A percentile compares a stretch with the other conserved stretches of the same genome.
Conservation (phyloP, 2,888 invertebrate genomes). For the Drosophila formosana region DNA sequence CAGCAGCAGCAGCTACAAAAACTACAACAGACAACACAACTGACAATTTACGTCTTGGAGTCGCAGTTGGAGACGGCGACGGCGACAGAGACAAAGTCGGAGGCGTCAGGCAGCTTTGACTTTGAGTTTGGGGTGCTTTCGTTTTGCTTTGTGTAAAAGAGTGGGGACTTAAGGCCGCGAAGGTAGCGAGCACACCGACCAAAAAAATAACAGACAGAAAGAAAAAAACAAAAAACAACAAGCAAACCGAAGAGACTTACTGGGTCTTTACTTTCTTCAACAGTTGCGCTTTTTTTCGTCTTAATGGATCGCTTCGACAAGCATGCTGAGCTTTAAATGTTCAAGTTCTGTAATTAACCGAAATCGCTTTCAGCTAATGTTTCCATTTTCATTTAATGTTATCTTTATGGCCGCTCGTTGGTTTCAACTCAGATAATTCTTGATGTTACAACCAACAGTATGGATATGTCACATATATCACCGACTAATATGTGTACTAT, state of each 20-base stretch:
- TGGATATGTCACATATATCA: not conserved
- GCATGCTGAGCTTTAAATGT: slow-evolving; percentile 31
- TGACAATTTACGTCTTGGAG: slow-evolving; percentile 40
- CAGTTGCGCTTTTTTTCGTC: slow-evolving; percentile 32
- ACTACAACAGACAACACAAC: slow-evolving; percentile 20
- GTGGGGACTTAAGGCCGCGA: slow-evolving; percentile 48
- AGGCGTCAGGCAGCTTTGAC: slow-evolving; percentile 58
- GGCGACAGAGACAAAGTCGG: slow-evolving; percentile 19
- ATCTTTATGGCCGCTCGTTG: slow-evolving; percentile 3
- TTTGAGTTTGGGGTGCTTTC: slow-evolving; percentile 41
- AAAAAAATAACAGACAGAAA: not conserved
- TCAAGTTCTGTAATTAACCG: slow-evolving; percentile 50
- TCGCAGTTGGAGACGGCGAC: slow-evolving; percentile 3
- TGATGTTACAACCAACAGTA: not conserved
- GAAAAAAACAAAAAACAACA: slow-evolving; percentile 10
- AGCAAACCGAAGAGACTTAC: slow-evolving; percentile 27
- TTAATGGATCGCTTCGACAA: slow-evolving; percentile 38
- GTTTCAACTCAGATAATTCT: not conserved
- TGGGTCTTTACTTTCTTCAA: slow-evolving; percentile 57
- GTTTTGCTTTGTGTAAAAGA: slow-evolving; percentile 42
- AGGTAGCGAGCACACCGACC: slow-evolving; percentile 30
- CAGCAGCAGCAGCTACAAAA: slow-evolving; percentile 20
- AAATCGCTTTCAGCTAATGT: slow-evolving; percentile 17
- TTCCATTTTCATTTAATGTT: slow-evolving; percentile 3
- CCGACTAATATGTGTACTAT: not conserved